Evolutionary conservation across 2,888 invertebrate genomes (phyloP), one percentile per base, ranked within the genome.

Genomic region (Quadriops clusia): DNA sequence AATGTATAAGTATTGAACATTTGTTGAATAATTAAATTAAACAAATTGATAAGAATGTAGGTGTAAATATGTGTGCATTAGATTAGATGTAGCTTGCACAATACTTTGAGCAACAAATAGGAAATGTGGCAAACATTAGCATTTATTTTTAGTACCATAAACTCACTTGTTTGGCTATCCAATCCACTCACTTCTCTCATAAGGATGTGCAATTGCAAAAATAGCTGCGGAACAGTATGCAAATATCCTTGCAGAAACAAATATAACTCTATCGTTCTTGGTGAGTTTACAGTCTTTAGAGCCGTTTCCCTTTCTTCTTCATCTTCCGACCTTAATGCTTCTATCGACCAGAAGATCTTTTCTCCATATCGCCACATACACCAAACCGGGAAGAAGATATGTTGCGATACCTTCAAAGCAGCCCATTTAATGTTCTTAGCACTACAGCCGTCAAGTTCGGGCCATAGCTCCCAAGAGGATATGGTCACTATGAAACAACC

Each of bases 211-310:
- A 65, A 66, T 56, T 68, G 81, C 42, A 77, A 61, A 15, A 77
- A 54, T 21, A 76, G 70, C 55, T 81, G 79, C 1, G 84, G 85
- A 1, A 77, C 76, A 2, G 80, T 73, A 49, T 85, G 84, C 6
- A 80, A 61, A 58, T 80, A 84, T 2, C 82, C 76, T 54, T 84
- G 83, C 7, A 84, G 63, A 44, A 85, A 79, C 30, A 80, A 67
- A 50, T 83, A 84, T 17, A 84, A 60, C 51, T 85, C 83, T 41
- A 77, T 67, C n/a, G 74, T 70, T 12, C 79, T 74, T 2, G 78
- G 74, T 30, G 71, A 66, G 12, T 70, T 66, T 4, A 75, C 72
- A 33, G 65, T 60, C 5, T 60, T 47, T 24, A 82, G 51, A 7
- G 79, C 75, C 37, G 74, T 69, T 45, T 65, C 61, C 8, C 69